Evolutionary conservation across 2,113 vertebrate genomes (phyloP), one percentile per base, ranked within the genome.

Genomic region (Chloropsis cyanopogon): DNA sequence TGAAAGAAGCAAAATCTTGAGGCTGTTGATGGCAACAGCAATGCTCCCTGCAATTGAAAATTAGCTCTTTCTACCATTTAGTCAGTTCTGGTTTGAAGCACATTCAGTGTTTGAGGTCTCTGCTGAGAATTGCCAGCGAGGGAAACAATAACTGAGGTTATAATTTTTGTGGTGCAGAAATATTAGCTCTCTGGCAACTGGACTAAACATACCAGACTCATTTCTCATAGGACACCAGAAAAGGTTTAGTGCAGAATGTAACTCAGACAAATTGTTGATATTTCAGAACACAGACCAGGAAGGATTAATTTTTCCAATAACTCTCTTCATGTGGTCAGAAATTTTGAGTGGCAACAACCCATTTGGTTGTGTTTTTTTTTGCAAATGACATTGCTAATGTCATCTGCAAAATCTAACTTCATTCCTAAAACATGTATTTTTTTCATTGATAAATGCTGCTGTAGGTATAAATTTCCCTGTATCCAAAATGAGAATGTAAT

Each of bases 241-340:
- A 82, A 90, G 75, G 33, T 88, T 97, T 75, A 66, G 39, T 2
- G 5, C 71, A 86, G 79, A 39, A 86, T 90, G 73, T 81, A 88
- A 86, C 68, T 88, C 82, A 79, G 78, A 90, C 46, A 82, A 90
- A 82, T 59, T 50, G 79, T 77, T 90, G 82, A 25, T 95, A 73
- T 88, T 96, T 96, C 63, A 63, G 59, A 90, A 68, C 71, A 73
- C 66, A 95, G 84, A 80, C 35, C 75, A 63, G 91, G 75, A 91
- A 95, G 86, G 78, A 93, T 95, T 96, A 87, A 88, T 96, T 92
- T 95, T 41, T 76, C 84, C 84, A 82, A 46, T 90, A 92, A 73
- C 37, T 72, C 50, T 85, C 47, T 93, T 95, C 60, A 44, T 83
- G 85, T 54, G 54, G 63, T 82, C 39, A 52, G 85, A 92, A 95